Conservation (phyloP, 1,140 invertebrate genomes). For the Drosophila willistoni region DNA sequence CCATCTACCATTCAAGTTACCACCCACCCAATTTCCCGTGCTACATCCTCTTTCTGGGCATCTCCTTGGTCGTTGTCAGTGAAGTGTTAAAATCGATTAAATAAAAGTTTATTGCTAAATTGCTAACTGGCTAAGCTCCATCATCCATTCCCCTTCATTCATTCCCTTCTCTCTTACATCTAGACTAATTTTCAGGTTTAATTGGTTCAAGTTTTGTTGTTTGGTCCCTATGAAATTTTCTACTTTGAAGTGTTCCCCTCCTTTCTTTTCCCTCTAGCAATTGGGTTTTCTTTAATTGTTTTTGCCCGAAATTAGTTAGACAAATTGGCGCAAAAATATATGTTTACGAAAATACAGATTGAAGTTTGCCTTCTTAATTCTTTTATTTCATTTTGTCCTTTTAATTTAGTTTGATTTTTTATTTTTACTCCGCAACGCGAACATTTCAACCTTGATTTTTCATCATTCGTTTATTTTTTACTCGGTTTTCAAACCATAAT, state of each 20-base stretch:
- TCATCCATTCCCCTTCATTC: neutral
- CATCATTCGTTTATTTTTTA: neutral
- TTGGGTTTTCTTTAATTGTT: neutral
- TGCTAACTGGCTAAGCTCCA: conserved; percentile 67
- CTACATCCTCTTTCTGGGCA: neutral
- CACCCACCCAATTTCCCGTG: conserved; percentile 1
- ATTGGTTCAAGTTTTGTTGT: conserved; percentile 27
- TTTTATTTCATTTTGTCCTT: neutral
- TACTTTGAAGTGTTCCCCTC: conserved; percentile 42
- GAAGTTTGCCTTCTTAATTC: neutral
- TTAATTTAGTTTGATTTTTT: too few relatives aligned
- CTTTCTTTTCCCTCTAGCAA: neutral
- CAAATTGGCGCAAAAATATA: conserved; percentile 3
- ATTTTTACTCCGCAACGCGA: too few relatives aligned
- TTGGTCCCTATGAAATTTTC: conserved; percentile 42
- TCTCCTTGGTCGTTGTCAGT: conserved; percentile 44
- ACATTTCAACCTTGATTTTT: neutral
- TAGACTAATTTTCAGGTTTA: conserved; percentile 19
- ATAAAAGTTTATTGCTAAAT: conserved; percentile 81
- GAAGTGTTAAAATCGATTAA: conserved; percentile 81
- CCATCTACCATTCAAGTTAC: neutral
- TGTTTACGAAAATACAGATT: neutral
- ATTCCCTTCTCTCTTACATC: neutral
- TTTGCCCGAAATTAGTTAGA: conserved; percentile 35
- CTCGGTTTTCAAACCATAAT: neutral